These are phyloP conservation scores for Ginglymostoma cirratum DNA, from an alignment of 2,113 vertebrate species.

Conservation along the genomic window DNA sequence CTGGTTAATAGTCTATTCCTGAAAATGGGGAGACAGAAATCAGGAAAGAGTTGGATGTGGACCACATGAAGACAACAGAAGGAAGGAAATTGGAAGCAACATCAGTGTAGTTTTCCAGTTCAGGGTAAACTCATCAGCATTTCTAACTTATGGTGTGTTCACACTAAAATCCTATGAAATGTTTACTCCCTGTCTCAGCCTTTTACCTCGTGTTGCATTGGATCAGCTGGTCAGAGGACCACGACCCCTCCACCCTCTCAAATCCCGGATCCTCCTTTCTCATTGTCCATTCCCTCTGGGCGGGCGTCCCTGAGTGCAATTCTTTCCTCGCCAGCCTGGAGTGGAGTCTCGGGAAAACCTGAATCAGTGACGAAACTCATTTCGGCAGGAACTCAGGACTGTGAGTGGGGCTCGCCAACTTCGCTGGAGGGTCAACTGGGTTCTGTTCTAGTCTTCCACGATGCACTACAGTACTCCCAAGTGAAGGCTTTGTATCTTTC, in stretches of 20 bases:
- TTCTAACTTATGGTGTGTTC: background rate
- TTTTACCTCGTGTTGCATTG: constrained; percentile 90
- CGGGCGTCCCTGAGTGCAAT: constrained; percentile 81
- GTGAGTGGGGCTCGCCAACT: constrained; percentile 94
- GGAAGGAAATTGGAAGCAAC: background rate
- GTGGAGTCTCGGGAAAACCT: constrained; percentile 69
- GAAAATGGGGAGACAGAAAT: too few species aligned
- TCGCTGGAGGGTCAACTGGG: constrained; percentile 91
- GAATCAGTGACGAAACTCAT: constrained; percentile 85
- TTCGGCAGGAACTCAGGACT: constrained; percentile 93
- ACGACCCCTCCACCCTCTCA: constrained; percentile 93
- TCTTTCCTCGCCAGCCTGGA: constrained; percentile 73
- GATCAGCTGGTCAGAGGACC: constrained; percentile 91
- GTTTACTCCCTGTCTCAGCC: constrained; percentile 55
- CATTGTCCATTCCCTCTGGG: constrained; percentile 61
- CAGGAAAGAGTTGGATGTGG: background rate
- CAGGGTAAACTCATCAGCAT: background rate
- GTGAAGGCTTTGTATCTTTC: constrained; percentile 82
- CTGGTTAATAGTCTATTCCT: too few species aligned
- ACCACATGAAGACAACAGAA: background rate
- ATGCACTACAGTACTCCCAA: constrained; percentile 75
- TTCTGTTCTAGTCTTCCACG: constrained; percentile 80
- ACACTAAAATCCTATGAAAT: background rate
- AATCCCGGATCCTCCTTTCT: constrained; percentile 87
- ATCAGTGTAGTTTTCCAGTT: background rate